Evolutionary conservation across 2,888 invertebrate species (phyloP).

Genomic region (Andrena marginata): DNA sequence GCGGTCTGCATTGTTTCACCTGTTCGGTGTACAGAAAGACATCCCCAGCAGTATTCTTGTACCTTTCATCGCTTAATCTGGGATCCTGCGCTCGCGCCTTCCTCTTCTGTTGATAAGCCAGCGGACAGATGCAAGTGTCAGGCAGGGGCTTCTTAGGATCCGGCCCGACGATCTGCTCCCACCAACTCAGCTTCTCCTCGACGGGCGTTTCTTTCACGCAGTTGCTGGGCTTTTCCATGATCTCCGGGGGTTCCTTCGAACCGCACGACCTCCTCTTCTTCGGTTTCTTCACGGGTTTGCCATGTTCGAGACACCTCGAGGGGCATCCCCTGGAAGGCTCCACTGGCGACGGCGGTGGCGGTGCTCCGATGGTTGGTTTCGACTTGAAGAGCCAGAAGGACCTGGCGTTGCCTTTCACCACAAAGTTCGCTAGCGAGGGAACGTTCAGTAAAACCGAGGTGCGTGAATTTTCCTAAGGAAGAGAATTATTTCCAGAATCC

Average conservation of each 20-base stretch:
- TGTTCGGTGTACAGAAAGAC: constrained; percentile 39
- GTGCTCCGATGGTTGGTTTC: constrained; percentile 9
- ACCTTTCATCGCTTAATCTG: constrained; percentile 67
- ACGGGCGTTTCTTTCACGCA: background rate
- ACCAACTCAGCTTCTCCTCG: constrained; percentile 11
- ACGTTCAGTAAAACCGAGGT: background rate
- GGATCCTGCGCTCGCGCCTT: constrained; percentile 42
- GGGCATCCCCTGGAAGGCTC: constrained; percentile 25
- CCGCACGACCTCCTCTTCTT: background rate
- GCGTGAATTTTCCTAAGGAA: constrained; percentile 17
- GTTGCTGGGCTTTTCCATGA: constrained; percentile 17
- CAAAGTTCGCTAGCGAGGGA: background rate
- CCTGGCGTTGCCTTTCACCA: background rate
- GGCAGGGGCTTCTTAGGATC: constrained; percentile 36
- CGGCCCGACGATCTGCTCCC: constrained; percentile 45
- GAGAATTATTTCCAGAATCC: background rate
- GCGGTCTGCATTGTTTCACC: background rate
- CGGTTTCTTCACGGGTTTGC: background rate
- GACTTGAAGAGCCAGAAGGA: constrained; percentile 9
- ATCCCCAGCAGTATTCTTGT: constrained; percentile 49
- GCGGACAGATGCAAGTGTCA: constrained; percentile 4
- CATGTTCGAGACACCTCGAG: constrained; percentile 31
- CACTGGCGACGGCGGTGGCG: background rate
- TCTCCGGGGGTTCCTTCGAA: background rate
- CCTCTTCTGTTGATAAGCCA: constrained; percentile 8